Evolutionary conservation across 2,797 vertebrate genomes (phyloP), one percentile per base, ranked within the genome.

Genomic region (Ptychobarbus kaznakovi): DNA sequence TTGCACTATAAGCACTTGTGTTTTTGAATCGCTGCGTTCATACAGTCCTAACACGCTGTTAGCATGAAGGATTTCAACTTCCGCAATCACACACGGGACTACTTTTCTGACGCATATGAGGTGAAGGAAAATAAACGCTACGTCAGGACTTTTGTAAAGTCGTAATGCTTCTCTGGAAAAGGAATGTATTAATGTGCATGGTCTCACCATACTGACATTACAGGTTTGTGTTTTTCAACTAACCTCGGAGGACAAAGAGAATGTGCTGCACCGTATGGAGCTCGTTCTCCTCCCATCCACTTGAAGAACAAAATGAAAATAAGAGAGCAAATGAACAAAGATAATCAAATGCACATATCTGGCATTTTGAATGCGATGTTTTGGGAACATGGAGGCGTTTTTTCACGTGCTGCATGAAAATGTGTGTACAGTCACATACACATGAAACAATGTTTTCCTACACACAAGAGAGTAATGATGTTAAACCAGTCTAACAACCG

Each of bases 401-500:
- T 86, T 84, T 86, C 83, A 86, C 75, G 63, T 58, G 38, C 58
- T 69, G 51, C 65, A 42, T 82, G 53, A 13, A 51, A 80, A 40
- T 63, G 25, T 86, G 9, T 72, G 22, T 66, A 73, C 15, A 63
- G 6, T 46, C 69, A 53, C 40, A 44, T 44, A 68, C 70, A 65
- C 74, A 86, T 38, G 10, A 65, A 56, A 70, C 32, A 66, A 44
- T 40, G 44, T 79, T 73, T 61, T 80, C 25, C 61, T 35, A 44
- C 38, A 61, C 35, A 80, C 38, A 63, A 6, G 1, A 22, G 49
- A 72, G 44, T 53, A 53, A 89, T 86, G 72, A 82, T 75, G 81
- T 61, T 86, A 56, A 87, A 87, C 86, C 56, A 72, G 86, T 89
- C 81, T 65, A 78, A 84, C 38, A 76, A 18, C 58, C 88, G 73